Conservation (phyloP, 2,113 vertebrate species). For the Columbina picui region DNA sequence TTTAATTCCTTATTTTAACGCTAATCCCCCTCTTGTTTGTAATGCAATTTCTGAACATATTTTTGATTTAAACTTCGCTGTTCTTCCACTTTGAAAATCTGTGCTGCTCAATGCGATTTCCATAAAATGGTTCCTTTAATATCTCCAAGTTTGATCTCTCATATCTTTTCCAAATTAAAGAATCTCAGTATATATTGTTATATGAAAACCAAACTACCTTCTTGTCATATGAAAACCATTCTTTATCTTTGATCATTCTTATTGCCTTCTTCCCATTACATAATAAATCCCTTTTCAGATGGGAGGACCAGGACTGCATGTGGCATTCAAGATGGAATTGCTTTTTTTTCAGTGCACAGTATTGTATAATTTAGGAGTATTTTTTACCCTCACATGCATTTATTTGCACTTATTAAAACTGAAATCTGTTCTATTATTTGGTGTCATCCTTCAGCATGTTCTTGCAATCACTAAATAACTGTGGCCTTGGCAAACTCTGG, state of each 20-base stretch:
- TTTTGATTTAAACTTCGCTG: not conserved
- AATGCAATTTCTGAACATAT: not conserved
- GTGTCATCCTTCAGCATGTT: not conserved
- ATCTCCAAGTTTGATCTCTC: not conserved
- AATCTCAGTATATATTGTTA: not conserved
- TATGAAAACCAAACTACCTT: not conserved
- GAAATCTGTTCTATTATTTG: not conserved
- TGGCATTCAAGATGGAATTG: not conserved
- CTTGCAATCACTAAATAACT: not conserved
- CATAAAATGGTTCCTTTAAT: not conserved
- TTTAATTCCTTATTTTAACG: not conserved
- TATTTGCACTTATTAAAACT: not conserved
- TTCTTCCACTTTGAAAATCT: not conserved
- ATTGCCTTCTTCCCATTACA: not conserved
- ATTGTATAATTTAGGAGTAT: not conserved
- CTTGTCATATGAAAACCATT: not conserved
- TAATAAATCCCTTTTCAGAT: not conserved
- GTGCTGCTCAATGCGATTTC: not conserved
- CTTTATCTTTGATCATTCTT: not conserved
- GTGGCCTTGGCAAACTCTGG: not conserved
- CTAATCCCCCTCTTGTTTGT: not conserved
- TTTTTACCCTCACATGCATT: not conserved
- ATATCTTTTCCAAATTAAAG: not conserved
- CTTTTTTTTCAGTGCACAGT: not conserved
- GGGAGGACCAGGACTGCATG: not conserved